These are phyloP conservation scores for Illadopsis cleaveri DNA, from an alignment of 2,113 vertebrate species.

Conservation along the genomic window DNA sequence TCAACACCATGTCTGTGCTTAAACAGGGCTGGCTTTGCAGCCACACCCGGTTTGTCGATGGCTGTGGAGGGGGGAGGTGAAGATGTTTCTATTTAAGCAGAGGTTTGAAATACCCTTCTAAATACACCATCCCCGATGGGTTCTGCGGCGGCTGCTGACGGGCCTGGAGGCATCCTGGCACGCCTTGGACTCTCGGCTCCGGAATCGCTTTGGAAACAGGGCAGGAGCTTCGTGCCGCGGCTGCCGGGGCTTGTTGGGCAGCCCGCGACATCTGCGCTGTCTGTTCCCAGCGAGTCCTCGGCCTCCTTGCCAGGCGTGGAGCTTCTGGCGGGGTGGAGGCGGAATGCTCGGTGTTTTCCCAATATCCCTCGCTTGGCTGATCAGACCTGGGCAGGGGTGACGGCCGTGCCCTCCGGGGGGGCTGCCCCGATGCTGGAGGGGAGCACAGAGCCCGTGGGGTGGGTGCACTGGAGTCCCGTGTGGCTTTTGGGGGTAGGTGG, in stretches of 20 bases:
- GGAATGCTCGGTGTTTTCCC: background rate
- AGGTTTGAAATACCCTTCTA: conserved; percentile 41
- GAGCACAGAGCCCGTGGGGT: fast-evolving
- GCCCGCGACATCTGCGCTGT: background rate
- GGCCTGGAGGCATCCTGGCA: background rate
- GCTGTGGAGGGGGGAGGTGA: background rate
- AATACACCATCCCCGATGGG: background rate
- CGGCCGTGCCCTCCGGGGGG: fast-evolving
- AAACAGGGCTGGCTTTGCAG: background rate
- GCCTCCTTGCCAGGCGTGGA: background rate
- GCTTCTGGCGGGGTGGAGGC: background rate
- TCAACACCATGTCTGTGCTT: background rate
- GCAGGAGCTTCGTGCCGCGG: background rate
- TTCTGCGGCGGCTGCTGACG: background rate
- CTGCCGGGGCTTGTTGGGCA: background rate
- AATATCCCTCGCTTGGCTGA: background rate
- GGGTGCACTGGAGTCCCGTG: fast-evolving
- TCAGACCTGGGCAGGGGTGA: background rate
- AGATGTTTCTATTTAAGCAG: conserved; percentile 25
- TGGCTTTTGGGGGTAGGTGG: background rate
- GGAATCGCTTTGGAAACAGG: background rate
- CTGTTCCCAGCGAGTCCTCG: background rate
- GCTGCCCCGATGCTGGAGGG: background rate
- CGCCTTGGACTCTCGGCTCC: background rate
- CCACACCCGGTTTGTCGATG: fast-evolving